phyloP scores from a whole-genome alignment of 2,113 vertebrate species.

The Sus scrofa region DNA sequence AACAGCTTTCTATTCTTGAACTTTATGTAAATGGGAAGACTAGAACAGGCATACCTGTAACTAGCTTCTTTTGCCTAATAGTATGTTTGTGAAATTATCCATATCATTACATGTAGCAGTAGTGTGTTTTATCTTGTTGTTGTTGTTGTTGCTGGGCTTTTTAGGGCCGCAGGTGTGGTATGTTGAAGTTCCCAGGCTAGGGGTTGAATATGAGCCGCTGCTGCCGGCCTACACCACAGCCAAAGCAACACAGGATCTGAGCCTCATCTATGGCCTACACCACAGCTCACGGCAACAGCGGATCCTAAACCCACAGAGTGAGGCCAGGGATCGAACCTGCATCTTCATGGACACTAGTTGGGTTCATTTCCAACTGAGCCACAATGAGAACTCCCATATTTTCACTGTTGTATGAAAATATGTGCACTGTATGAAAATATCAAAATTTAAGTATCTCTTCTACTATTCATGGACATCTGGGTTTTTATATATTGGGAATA shows the following conservation, averaged over 20 bases:
- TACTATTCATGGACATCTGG: neutral
- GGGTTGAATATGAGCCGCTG: too few relatives aligned
- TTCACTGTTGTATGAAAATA: constrained; percentile 1
- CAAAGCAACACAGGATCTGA: too few relatives aligned
- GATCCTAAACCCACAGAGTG: too few relatives aligned
- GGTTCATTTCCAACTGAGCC: too few relatives aligned
- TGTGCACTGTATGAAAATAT: neutral
- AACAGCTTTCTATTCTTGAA: neutral
- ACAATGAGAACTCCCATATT: neutral
- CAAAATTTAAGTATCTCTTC: neutral
- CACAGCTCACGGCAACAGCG: too few relatives aligned
- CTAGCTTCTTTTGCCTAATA: neutral
- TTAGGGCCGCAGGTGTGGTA: too few relatives aligned
- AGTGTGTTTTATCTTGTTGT: neutral
- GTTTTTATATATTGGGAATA: neutral
- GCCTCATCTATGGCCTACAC: too few relatives aligned
- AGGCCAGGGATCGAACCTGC: too few relatives aligned
- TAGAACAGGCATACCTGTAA: neutral
- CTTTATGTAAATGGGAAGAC: constrained; percentile 17
- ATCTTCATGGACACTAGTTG: too few relatives aligned
- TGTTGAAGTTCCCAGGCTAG: too few relatives aligned
- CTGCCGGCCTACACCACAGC: too few relatives aligned
- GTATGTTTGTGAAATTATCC: neutral
- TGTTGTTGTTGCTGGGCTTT: too few relatives aligned
- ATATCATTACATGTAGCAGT: neutral